Base-by-base conservation (phyloP, 2,888 invertebrate species). In the Altica lythri region DNA sequence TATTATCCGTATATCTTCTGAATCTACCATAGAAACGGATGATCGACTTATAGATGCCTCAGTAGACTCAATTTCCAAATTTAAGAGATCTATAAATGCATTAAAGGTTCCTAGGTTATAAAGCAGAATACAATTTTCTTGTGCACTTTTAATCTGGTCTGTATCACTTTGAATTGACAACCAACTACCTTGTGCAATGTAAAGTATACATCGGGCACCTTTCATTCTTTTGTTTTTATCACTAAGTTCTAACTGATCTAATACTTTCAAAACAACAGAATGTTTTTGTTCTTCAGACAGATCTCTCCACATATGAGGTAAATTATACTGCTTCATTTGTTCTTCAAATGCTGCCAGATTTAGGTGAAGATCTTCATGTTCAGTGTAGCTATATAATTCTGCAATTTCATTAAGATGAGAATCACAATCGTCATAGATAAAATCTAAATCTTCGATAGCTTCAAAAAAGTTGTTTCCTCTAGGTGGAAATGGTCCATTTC, bases 381-480 rank as follows among this genome's bases (percentile, higher is more conserved):
- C 99, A 0, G 98, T 95, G 76, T 99, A 99, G 72, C 95, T 95
- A 75, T 99, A 99, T n/a, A 99, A 79, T 75, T 99, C 99, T 34
- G 95, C 89, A 65, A 97, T 91, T 82, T 97, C 97, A 76, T 91
- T 91, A 47, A 86, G 82, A 74, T 92, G 90, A 37, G 82, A 82
- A 74, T 97, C 97, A 43, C 94, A 87, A 78, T 97, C 96, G 71
- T 89, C 88, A 74, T 97, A 97, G 14, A 88, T 76, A 78, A 95
- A 97, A 72, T 95, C 95, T 67, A 96, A 79, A 73, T 95, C 93
- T 2, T 90, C 86, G 58, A 86, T 27, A 13, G 32, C 25, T 19
- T 55, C 50, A 19, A 38, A 40, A 34, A 14, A 38, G 34, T 54
- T 50, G 79, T 57, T 79, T 73, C 72, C 86, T 84, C 58, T 82